Evolutionary conservation across 1,140 invertebrate genomes (phyloP), one percentile per base, ranked within the genome.

Genomic region (Berghia stephanieae): DNA sequence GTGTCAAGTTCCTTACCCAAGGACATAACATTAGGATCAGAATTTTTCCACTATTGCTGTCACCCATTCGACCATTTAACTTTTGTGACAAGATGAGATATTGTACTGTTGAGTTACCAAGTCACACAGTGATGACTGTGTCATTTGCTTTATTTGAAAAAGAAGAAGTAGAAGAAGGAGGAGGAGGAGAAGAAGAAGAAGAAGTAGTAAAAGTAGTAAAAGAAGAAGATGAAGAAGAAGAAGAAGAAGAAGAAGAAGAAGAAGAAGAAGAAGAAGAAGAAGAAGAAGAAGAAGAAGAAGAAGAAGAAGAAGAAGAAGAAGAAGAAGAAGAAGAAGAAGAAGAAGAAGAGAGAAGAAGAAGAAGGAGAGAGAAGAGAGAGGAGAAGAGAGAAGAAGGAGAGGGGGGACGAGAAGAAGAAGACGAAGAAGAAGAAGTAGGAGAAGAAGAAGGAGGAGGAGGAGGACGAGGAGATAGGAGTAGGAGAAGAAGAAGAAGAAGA

Each of bases 21-120:
- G n/a, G n/a, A n/a, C n/a, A n/a, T n/a, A n/a, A n/a, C n/a, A n/a
- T n/a, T n/a, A n/a, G 27, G 5, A 21, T 31, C 55, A 4, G 21
- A 34, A 24, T 67, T 60, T 63, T 60, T 73, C 46, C 46, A 49
- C 10, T 49, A 63, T 6, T 4, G 46, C 36, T 43, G 4, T 42
- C 78, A 86, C n/a, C 44, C 90, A 3, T 84, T 90, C 77, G 89
- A 90, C 78, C 86, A 87, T 60, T 91, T 88, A 78, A 83, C 90
- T 72, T 89, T 87, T 0, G 86, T 89, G 73, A 88, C 85, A 2
- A 81, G 84, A n/a, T 76, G 90, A 16, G 69, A n/a, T n/a, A n/a
- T n/a, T n/a, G n/a, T n/a, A n/a, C n/a, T n/a, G n/a, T n/a, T n/a
- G n/a, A n/a, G n/a, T n/a, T n/a, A n/a, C n/a, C n/a, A n/a, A n/a